phyloP scores from a whole-genome alignment of 2,797 vertebrate genomes.

The Periophthalmus magnuspinnatus region DNA sequence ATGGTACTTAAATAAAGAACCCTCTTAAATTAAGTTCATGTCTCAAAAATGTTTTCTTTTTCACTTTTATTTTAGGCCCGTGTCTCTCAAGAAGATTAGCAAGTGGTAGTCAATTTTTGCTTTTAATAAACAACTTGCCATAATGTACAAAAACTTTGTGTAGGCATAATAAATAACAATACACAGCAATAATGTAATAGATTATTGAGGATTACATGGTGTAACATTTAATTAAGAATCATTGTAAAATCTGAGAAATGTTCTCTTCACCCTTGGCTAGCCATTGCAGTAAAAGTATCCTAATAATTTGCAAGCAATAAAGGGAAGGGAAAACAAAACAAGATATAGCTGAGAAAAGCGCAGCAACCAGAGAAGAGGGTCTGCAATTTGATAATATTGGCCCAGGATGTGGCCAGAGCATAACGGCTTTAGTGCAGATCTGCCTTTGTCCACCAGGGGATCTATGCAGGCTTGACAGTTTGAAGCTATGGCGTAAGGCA shows the following conservation, averaged over 20 bases:
- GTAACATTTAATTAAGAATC: not conserved
- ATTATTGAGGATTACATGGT: not conserved
- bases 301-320: too few relatives aligned
- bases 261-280: too few relatives aligned
- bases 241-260: not conserved
- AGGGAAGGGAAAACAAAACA: too few relatives aligned
- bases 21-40: constrained; percentile 27
- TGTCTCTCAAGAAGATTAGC: not conserved
- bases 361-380: not conserved
- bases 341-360: too few relatives aligned
- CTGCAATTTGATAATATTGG: not conserved
- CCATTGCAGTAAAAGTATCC: too few relatives aligned
- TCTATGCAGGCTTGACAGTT: not conserved
- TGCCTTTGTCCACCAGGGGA: not conserved
- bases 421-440: constrained; percentile 14
- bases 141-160: not conserved
- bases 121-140: too few relatives aligned
- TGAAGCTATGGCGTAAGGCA: not conserved
- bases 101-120: too few relatives aligned
- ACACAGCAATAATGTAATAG: not conserved
- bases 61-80: constrained; percentile 32
- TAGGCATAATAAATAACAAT: not conserved
- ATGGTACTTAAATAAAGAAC: constrained; percentile 40
- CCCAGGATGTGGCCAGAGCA: too few relatives aligned
- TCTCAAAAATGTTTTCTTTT: constrained; percentile 53